Base-by-base conservation (phyloP, 2,797 vertebrate genomes). In the Apogon talboti region DNA sequence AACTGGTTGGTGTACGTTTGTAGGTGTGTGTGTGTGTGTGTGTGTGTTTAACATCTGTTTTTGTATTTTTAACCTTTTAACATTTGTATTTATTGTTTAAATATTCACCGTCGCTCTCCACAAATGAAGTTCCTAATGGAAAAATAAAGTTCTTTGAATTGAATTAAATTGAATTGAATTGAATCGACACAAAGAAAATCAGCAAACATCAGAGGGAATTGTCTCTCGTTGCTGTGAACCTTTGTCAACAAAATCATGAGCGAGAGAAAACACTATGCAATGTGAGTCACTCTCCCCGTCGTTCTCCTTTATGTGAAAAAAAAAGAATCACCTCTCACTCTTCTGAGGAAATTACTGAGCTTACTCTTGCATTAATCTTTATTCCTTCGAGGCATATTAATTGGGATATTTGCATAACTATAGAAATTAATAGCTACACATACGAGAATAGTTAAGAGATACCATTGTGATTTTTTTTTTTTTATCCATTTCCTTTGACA, bases 371-470 rank as follows among this genome's bases (percentile, higher is more conserved):
- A n/a, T n/a, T n/a, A n/a, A n/a, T n/a, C n/a, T n/a, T n/a, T n/a
- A n/a, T n/a, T n/a, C n/a, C n/a, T n/a, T n/a, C n/a, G n/a, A n/a
- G n/a, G n/a, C n/a, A 84, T 67, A 80, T 82, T 82, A 81, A 85
- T 74, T 84, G 52, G 67, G 45, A 33, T 30, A 86, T 86, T 87
- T 88, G 80, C 85, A 85, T 85, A 79, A 48, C 66, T 54, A 33
- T 54, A 67, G 55, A 74, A 64, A 74, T 67, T 6, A 72, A 70
- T 63, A 75, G 72, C 79, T 30, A 44, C 76, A 65, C 2, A 71
- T 67, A 73, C 28, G 15, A 74, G 66, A 80, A 82, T 50, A 77
- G 72, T 65, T 63, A 50, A 42, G 60, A 71, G 61, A 64, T 62
- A 61, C n/a, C 53, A 66, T 40, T 50, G 60, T 66, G 65, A 67